Base-by-base conservation (phyloP, 2,888 invertebrate species). In the Cataglyphis albicans region DNA sequence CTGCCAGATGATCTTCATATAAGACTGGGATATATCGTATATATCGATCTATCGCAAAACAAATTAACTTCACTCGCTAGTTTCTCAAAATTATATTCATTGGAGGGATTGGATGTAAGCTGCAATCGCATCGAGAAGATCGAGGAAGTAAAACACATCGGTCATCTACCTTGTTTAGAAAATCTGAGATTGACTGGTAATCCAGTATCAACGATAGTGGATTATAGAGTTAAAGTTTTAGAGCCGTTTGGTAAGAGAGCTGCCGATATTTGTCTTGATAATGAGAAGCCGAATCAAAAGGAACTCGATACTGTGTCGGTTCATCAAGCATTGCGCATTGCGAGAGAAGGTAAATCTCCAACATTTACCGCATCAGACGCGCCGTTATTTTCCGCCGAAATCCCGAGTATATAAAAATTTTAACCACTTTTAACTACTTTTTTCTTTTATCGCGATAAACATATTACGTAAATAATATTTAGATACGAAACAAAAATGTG, bases 261-360 rank as follows among this genome's bases (percentile, higher is more conserved):
- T 90, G 95, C 96, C 18, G 98, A 98, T 93, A 96, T 99, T 55
- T 97, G 97, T 92, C 95, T 99, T 84, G 99, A 99, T 93, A 98
- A 98, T 93, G 97, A 98, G 92, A 97, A 96, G 88, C 97, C 98
- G 0, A 97, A 98, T 15, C 97, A 97, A 92, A 97, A 97, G 89
- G 99, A 99, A 94, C 94, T 99, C 89, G 99, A 99, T 92, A 99
- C 98, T 3, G 98, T 99, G 0, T 97, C 98, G 57, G 97, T 99
- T 55, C 95, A 99, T 85, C 97, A 98, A 94, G 99, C 99, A 0
- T 95, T 99, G 85, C 96, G 97, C 90, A 96, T 97, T 67, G 97
- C 97, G 0, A 97, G 96, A 89, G 97, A 97, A 93, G 97, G 97
- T 6, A 96, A 96, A 92, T 96, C 96, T 0, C 96, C 96, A 0